A percentile compares a stretch with the other conserved stretches of the same genome.
These are phyloP conservation scores for Zaprionus kolodkinae DNA, from an alignment of 1,140 invertebrate species.

Conservation along the genomic window DNA sequence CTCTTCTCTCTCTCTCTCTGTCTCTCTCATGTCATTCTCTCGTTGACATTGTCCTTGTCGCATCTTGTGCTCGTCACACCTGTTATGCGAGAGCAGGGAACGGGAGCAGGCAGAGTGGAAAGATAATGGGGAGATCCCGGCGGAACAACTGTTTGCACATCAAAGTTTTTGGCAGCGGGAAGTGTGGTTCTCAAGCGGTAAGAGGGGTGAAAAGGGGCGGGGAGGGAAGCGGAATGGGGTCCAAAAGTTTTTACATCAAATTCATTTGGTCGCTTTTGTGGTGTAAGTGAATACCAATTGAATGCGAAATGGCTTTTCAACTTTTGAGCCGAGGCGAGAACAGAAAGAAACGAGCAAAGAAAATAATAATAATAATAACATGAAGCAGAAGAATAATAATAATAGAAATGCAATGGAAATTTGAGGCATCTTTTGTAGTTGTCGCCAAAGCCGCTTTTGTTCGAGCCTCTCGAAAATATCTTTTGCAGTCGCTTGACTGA, in stretches of 20 bases:
- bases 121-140: conserved; percentile 10
- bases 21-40: background rate
- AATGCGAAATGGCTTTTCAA: conserved; percentile 76
- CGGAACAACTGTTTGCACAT: conserved; percentile 38
- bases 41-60: conserved; percentile 45
- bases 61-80: conserved; percentile 49
- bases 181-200: background rate
- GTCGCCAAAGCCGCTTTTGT: conserved; percentile 8
- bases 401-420: conserved; percentile 32
- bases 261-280: conserved; percentile 69
- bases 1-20: background rate
- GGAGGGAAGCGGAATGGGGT: background rate
- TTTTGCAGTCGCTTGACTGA: conserved; percentile 25
- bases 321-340: conserved; percentile 49
- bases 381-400: conserved; percentile 1
- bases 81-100: conserved; percentile 48
- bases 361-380: conserved; percentile 23
- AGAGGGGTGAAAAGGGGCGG: background rate
- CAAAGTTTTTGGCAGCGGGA: conserved; percentile 44
- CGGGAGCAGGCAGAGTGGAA: background rate
- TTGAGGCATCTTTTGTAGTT: conserved; percentile 25
- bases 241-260: conserved; percentile 74
- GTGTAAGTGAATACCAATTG: conserved; percentile 61
- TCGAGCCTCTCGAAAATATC: conserved; percentile 14
- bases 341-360: conserved; percentile 25